Base-by-base conservation (phyloP, 1,140 invertebrate genomes). In the Dufourea novaeangliae region DNA sequence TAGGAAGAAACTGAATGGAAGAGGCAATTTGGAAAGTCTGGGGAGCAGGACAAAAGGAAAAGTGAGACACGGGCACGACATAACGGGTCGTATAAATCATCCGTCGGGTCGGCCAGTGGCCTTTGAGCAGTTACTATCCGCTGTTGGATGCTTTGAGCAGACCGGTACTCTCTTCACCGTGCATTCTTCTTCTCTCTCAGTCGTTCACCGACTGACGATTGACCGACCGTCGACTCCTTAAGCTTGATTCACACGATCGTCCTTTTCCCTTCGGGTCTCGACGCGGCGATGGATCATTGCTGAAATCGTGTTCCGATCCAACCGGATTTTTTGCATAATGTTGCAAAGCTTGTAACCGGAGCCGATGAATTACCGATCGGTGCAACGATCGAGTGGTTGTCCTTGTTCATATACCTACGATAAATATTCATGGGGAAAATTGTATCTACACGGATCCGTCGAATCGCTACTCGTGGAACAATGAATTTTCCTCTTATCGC, bases 51-150 rank as follows among this genome's bases (percentile, higher is more conserved):
- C 78, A 90, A 87, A 86, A 88, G 88, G 87, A 90, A 90, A 90
- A 90, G 88, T 90, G 88, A 89, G 84, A 68, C 61, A 56, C 20
- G 84, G 66, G 70, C 69, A 82, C 78, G 83, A 78, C 81, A 88
- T 90, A 90, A 90, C 87, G 88, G 89, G 78, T 85, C 83, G 80
- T 84, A 89, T 90, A 90, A 89, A 90, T 90, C 88, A 90, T 89
- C 77, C 81, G 85, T 62, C 82, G 78, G 80, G 80, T 89, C 88
- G 87, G 88, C 73, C 88, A 89, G 83, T 90, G 88, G 88, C 88
- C 87, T 89, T 86, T 90, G 79, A 84, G 79, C 66, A 72, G 68
- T 84, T 77, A 82, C 69, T 82, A 80, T 83, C 68, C 82, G 69
- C 78, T 74, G 80, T 61, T 84, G 78, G 83, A 84, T 71, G 77